Percentiles rank a stretch among this genome's conserved stretches.
Evolutionary conservation across 2,888 invertebrate species (phyloP).

Genomic region (Drosophila pegasa): DNA sequence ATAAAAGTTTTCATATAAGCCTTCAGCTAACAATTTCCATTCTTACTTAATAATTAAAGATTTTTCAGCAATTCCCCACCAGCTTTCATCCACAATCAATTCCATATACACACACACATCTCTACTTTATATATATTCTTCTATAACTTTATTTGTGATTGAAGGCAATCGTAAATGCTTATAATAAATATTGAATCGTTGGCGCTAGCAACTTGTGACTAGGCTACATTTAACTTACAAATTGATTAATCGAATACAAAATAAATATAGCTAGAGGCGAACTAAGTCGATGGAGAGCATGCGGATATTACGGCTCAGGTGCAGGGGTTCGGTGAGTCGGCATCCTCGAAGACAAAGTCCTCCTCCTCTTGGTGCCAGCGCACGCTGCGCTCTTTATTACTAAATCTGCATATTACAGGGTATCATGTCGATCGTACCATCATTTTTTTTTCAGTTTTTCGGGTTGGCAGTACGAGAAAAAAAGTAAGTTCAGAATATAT

Average conservation of each 20-base stretch:
- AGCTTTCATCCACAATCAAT: background rate
- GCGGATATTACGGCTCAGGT: conserved; percentile 50
- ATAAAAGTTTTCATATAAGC: too few species aligned
- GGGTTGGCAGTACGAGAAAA: conserved; percentile 57
- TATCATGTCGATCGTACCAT: conserved; percentile 21
- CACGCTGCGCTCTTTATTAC: conserved; percentile 78
- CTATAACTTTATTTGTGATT: conserved; percentile 60
- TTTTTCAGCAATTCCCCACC: background rate
- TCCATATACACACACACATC: background rate
- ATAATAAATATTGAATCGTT: conserved; percentile 53
- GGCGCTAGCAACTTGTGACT: conserved; percentile 31
- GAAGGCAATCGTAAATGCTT: conserved; percentile 65
- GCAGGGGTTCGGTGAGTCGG: conserved; percentile 75
- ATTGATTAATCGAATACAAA: conserved; percentile 47
- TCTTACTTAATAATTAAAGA: background rate
- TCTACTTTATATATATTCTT: conserved; percentile 22
- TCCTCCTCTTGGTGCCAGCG: conserved; percentile 82
- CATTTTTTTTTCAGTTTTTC: conserved; percentile 11
- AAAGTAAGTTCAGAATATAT: conserved; percentile 72
- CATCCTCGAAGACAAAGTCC: conserved; percentile 83
- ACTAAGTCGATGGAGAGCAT: background rate
- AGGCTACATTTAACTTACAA: conserved; percentile 49
- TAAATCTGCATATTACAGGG: conserved; percentile 56
- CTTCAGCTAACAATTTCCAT: too few species aligned
- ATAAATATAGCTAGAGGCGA: conserved; percentile 22